These are phyloP conservation scores for Oryzias melastigma DNA, from an alignment of 2,113 vertebrate genomes.

Conservation along the genomic window DNA sequence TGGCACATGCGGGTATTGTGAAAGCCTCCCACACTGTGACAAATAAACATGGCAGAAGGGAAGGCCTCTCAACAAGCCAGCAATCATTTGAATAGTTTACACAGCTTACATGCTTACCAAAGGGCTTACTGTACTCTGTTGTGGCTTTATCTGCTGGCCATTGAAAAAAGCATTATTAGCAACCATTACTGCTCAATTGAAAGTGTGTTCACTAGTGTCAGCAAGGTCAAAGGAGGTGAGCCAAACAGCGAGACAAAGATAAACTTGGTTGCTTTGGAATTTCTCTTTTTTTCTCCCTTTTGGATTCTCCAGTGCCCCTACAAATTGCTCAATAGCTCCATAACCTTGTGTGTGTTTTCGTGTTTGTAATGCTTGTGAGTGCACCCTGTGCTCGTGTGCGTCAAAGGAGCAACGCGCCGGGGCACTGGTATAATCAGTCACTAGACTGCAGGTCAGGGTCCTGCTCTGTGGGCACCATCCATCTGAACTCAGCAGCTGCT, in stretches of 20 bases:
- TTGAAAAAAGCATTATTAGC: slow-evolving; percentile 40
- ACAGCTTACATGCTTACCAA: slow-evolving; percentile 18
- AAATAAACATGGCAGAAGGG: slow-evolving; percentile 28
- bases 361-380: slow-evolving; percentile 11
- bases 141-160: slow-evolving; percentile 28
- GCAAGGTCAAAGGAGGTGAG: slow-evolving; percentile 54
- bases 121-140: slow-evolving; percentile 23
- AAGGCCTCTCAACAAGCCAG: slow-evolving; percentile 21
- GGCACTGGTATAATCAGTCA: slow-evolving; percentile 73
- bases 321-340: slow-evolving; percentile 34
- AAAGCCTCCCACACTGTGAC: slow-evolving; percentile 35
- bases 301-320: slow-evolving; percentile 32
- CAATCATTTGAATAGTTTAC: slow-evolving; percentile 42
- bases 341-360: slow-evolving; percentile 44
- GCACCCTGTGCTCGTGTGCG: slow-evolving; percentile 34
- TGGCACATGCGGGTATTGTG: slow-evolving; percentile 41
- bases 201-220: slow-evolving; percentile 43
- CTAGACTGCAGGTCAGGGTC: slow-evolving; percentile 67
- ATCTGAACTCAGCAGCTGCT: slow-evolving; percentile 73
- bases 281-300: not conserved
- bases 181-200: slow-evolving; percentile 35
- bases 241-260: slow-evolving; percentile 45
- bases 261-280: slow-evolving; percentile 37
- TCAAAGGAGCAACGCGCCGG: slow-evolving; percentile 50
- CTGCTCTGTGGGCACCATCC: slow-evolving; percentile 63